Base-by-base conservation (phyloP, 2,113 vertebrate genomes). In the Sylvilagus bachmani region DNA sequence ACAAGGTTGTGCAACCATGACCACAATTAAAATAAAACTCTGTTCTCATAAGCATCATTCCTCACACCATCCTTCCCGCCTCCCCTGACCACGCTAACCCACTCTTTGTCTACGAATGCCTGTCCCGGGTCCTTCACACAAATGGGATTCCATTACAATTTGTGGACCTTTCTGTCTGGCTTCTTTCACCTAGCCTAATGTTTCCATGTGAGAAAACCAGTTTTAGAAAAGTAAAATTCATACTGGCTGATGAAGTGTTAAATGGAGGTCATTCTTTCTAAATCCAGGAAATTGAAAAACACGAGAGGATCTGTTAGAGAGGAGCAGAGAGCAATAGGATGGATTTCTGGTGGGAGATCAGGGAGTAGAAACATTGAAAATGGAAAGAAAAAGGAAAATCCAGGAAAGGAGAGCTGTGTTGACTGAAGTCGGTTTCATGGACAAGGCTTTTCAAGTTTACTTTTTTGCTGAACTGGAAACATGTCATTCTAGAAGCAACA, bases 191-290 rank as follows among this genome's bases (percentile, higher is more conserved):
- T 73, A 14, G 44, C 58, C 13, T 89, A 58, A 64, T 49, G 55
- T 55, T 93, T 93, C 58, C 81, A 31, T 67, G 0, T 36, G 89
- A 86, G 73, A 67, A 88, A 62, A 81, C 61, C 14, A 78, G 22
- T 67, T 85, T 89, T 38, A 94, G 73, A 81, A 86, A 93, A 77
- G 44, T 44, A 6, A 90, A 95, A 89, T 64, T 79, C 69, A 82
- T 70, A 64, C 21, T 70, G 64, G 71, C 87, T 84, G 79, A 44
- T 70, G 51, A 89, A 64, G 22, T 27, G 22, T 86, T 64, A 86
- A 79, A 51, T 64, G 44, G 62, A 31, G 16, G 2, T 58, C 49
- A 79, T 29, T 79, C 62, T 86, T 29, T 69, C 44, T 87, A 74
- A 79, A 73, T 75, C 64, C 12, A 82, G 80, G n/a, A 88, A 74